Evolutionary conservation across 2,888 invertebrate genomes (phyloP).

Genomic region (Timema podura): DNA sequence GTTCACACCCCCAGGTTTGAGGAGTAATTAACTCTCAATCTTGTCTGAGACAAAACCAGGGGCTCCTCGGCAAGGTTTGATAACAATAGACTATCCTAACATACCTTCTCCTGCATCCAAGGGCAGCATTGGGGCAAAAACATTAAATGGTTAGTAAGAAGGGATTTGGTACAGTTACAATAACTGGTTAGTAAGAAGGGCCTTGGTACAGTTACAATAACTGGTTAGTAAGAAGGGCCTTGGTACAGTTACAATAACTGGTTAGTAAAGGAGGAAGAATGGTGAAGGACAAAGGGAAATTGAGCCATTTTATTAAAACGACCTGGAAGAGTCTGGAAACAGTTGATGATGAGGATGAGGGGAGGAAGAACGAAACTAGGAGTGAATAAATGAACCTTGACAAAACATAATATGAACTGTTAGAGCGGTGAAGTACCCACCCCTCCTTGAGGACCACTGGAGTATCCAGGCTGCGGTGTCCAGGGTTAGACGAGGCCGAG

Average conservation of each 20-base stretch:
- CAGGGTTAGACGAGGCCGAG: constrained; percentile 71
- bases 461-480: constrained; percentile 58
- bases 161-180: no score
- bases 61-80: no score
- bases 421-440: constrained; percentile 53
- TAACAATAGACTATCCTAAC: constrained; percentile 33
- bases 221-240: no score
- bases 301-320: no score
- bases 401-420: constrained; percentile 21
- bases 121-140: constrained; percentile 24
- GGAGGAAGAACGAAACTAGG: constrained; percentile 24
- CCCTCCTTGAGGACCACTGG: constrained; percentile 89
- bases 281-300: no score
- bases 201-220: no score
- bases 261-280: no score
- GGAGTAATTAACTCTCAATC: neutral
- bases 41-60: neutral
- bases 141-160: no score
- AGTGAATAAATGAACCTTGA: constrained; percentile 27
- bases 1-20: neutral
- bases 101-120: constrained; percentile 49
- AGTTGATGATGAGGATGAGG: constrained; percentile 38
- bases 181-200: no score
- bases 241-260: no score
- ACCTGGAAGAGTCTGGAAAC: no score